Evolutionary conservation across 1,140 invertebrate genomes (phyloP), one percentile per base, ranked within the genome.

Genomic region (Sesamia nonagrioides): DNA sequence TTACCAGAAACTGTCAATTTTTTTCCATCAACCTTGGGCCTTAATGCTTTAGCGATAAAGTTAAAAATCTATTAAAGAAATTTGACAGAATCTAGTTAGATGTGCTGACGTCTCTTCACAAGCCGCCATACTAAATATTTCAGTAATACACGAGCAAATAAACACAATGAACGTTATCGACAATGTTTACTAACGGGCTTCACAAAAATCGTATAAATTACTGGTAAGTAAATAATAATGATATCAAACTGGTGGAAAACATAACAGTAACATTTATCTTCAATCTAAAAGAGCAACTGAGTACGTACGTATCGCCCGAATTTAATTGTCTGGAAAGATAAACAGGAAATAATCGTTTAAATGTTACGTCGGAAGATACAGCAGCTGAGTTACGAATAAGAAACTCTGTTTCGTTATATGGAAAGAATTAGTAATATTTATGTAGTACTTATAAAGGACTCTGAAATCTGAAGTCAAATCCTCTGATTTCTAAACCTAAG

Each of bases 281-380:
- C 35, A 61, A 17, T 54, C 52, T 21, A 1, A 54, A 54, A 40
- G n/a, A n/a, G 40, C 58, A 61, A 8, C 11, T 61, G 13, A 35
- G 58, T 61, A 61, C 58, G 37, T 61, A 61, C 58, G 33, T 17
- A 61, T 33, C 8, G 58, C 33, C 21, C 35, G 58, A 61, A 35
- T 61, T 61, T 61, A 61, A 37, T 61, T 61, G 58, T 61, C 58
- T 61, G 58, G 58, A 61, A 61, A 61, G 35, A 61, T 61, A 61
- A 61, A 61, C 35, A 61, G 35, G 58, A 61, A 61, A 61, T 13
- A 60, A 37, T 61, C 33, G 33, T 40, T 61, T 61, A 40, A 61
- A 61, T 61, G 15, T 37, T 17, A 7, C 33, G n/a, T 61, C 6
- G 15, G 27, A 54, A 54, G 17, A 54, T 54, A 54, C 21, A 18